These are phyloP conservation scores for Cosmia pyralina DNA, from an alignment of 2,888 invertebrate species.

Conservation along the genomic window DNA sequence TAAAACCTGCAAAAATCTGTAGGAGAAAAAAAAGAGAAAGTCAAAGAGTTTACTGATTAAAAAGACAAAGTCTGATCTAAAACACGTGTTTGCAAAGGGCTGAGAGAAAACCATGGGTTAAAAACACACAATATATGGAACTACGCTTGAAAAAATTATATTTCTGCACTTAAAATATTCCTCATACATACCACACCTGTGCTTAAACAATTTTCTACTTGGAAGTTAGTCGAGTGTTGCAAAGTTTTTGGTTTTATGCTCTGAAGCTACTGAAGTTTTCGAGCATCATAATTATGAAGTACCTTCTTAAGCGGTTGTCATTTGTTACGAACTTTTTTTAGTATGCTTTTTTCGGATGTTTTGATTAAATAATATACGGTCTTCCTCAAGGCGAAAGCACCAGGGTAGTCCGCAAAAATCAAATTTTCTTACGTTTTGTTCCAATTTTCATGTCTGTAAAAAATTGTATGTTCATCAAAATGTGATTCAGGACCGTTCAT, in stretches of 20 bases:
- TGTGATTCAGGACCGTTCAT: no score
- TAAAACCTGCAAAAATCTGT: background rate
- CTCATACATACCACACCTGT: conserved; percentile 36
- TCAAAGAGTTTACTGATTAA: background rate
- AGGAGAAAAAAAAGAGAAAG: background rate
- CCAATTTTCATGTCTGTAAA: no score
- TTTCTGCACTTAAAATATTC: conserved; percentile 9
- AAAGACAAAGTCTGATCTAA: background rate
- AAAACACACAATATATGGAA: background rate
- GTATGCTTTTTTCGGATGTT: no score
- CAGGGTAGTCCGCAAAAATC: no score
- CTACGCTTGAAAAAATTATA: background rate
- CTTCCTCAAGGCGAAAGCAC: no score
- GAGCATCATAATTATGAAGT: conserved; percentile 31
- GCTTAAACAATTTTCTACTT: conserved; percentile 42
- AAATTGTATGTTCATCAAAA: no score
- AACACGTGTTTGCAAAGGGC: background rate
- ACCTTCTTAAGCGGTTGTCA: background rate
- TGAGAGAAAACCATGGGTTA: background rate
- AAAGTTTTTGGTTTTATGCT: conserved; percentile 50
- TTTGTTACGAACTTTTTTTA: conserved; percentile 3
- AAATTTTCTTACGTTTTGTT: no score
- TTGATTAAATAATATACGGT: no score
- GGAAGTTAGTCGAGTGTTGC: conserved; percentile 32
- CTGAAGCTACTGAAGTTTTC: conserved; percentile 30